Conservation (phyloP, 2,113 vertebrate genomes). For the Guaruba guarouba region DNA sequence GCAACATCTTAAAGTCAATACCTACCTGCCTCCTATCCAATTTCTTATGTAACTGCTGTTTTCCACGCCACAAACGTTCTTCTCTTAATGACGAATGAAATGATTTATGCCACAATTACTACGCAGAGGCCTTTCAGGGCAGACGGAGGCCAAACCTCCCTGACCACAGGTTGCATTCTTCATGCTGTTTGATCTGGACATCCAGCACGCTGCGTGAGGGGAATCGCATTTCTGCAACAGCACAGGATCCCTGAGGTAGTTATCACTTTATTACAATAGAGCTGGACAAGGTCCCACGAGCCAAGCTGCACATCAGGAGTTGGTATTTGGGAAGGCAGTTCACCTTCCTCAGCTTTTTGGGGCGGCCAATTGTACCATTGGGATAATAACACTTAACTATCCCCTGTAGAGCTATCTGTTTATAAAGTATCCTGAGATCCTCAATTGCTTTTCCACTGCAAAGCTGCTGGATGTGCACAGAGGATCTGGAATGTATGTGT, state of each 20-base stretch:
- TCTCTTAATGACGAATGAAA: constrained; percentile 23
- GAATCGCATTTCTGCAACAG: constrained; percentile 36
- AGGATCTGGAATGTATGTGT: neutral
- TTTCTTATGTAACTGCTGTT: constrained; percentile 41
- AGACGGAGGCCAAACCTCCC: neutral
- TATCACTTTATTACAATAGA: neutral
- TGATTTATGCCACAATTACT: constrained; percentile 26
- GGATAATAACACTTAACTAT: neutral
- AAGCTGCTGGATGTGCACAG: neutral
- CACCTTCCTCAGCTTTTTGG: neutral
- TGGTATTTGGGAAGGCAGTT: neutral
- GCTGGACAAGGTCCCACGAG: neutral
- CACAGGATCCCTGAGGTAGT: neutral
- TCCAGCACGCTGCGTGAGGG: neutral
- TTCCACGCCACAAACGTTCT: constrained; percentile 28
- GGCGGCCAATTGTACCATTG: neutral
- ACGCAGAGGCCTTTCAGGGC: neutral
- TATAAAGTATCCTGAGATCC: neutral
- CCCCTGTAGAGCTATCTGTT: neutral
- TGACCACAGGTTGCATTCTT: constrained; percentile 37
- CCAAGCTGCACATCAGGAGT: neutral
- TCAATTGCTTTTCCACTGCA: neutral
- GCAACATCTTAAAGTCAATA: neutral
- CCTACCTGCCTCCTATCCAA: constrained; percentile 47
- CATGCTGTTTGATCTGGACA: constrained; percentile 21